A percentile compares a stretch with the other conserved stretches of the same genome.
Evolutionary conservation across 2,888 invertebrate genomes (phyloP).

Genomic region (Spisula subtruncata): DNA sequence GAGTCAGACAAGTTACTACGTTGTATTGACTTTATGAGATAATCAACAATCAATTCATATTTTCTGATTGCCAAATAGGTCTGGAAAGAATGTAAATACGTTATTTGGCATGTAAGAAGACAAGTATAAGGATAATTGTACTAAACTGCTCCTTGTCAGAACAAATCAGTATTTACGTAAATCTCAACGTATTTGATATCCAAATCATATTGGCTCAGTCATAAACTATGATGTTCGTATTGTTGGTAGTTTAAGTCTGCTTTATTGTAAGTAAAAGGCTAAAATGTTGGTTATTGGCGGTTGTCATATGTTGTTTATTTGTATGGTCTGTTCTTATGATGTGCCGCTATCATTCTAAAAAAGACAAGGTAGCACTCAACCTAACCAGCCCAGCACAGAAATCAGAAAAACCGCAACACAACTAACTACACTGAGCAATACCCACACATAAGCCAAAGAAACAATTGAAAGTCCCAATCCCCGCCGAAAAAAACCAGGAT

Average conservation of each 20-base stretch:
- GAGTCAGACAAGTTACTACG: neutral
- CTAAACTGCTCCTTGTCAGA: neutral
- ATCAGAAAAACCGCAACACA: too few species aligned
- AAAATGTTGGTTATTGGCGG: too few species aligned
- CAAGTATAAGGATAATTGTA: conserved; percentile 21
- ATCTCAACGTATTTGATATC: neutral
- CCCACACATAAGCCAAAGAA: too few species aligned
- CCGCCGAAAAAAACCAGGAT: too few species aligned
- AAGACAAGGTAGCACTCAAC: too few species aligned
- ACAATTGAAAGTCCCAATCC: too few species aligned
- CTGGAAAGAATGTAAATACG: conserved; percentile 14
- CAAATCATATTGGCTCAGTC: neutral
- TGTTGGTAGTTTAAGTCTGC: neutral
- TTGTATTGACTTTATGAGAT: conserved; percentile 4
- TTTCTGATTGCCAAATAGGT: conserved; percentile 16
- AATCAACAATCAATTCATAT: conserved; percentile 21
- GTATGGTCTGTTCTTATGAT: too few species aligned
- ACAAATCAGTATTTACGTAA: neutral
- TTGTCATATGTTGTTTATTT: too few species aligned
- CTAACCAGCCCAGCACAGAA: too few species aligned
- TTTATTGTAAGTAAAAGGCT: too few species aligned
- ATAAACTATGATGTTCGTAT: conserved; percentile 3
- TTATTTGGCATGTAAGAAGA: conserved; percentile 26
- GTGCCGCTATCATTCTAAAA: too few species aligned
- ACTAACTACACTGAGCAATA: too few species aligned